These are phyloP conservation scores for Poecilia wingei DNA, from an alignment of 2,797 vertebrate genomes.

Conservation along the genomic window DNA sequence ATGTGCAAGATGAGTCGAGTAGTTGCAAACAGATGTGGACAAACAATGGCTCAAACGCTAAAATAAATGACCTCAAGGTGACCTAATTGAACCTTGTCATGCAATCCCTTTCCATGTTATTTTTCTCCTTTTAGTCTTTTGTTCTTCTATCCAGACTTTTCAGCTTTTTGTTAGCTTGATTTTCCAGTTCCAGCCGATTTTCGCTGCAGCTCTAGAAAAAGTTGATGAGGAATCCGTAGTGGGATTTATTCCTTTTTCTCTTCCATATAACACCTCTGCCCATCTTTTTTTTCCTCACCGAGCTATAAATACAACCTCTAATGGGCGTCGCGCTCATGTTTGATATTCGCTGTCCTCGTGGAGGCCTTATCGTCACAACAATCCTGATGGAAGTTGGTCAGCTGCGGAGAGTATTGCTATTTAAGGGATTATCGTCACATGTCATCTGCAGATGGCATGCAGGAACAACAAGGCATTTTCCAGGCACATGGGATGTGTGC, in stretches of 20 bases:
- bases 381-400: slow-evolving; percentile 19
- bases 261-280: not conserved
- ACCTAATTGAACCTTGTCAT: slow-evolving; percentile 48
- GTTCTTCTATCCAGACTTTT: not conserved
- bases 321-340: not conserved
- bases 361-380: slow-evolving; percentile 20
- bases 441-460: slow-evolving; percentile 31
- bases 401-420: slow-evolving; percentile 28
- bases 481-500: slow-evolving; percentile 20
- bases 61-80: slow-evolving; percentile 48
- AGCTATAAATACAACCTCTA: slow-evolving; percentile 28
- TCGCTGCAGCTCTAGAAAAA: not conserved
- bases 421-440: slow-evolving; percentile 35
- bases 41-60: slow-evolving; percentile 50
- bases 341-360: slow-evolving; percentile 7
- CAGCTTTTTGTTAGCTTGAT: not conserved
- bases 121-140: slow-evolving; percentile 9
- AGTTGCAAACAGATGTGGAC: slow-evolving; percentile 76
- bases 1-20: slow-evolving; percentile 48
- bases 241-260: slow-evolving; percentile 14
- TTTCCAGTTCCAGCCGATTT: not conserved
- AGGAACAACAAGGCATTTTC: slow-evolving; percentile 39
- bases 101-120: slow-evolving; percentile 32
- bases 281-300: slow-evolving; percentile 3
- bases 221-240: slow-evolving; percentile 15